Evolutionary conservation across 2,797 vertebrate genomes (phyloP), one percentile per base, ranked within the genome.

Genomic region (Orestias chungarensis): DNA sequence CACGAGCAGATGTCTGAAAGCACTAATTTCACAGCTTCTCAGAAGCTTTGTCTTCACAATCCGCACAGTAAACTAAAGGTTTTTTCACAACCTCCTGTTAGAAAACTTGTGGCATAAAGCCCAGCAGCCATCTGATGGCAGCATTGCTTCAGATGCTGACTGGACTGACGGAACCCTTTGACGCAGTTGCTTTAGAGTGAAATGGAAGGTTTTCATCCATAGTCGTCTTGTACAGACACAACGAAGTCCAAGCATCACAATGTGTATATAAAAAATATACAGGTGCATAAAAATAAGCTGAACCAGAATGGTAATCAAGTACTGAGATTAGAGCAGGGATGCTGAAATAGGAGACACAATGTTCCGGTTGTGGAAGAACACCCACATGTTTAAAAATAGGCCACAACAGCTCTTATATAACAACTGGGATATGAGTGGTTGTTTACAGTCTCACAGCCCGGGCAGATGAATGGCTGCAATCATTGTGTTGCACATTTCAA

Each of bases 381-480:
- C 85, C 83, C 85, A 81, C 74, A 59, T 80, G 71, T 81, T 82
- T 87, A 88, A 89, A 92, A 92, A 93, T 88, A 91, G 86, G 82
- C 78, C 88, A 90, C 81, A 84, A 82, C 80, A 78, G 55, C 66
- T 42, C 82, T 94, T 93, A 93, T 86, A 86, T 94, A 94, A 93
- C 86, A 84, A 86, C 66, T 83, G 80, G 80, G 76, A 84, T 75
- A 64, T 81, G 71, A 73, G 71, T n/a, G 44, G 71, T 86, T 94
- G 91, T 93, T 94, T 88, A 93, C 90, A 89, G 52, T 81, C 46
- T 71, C 72, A 10, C 65, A 62, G 84, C 78, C 70, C 79, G n/a
- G 59, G 74, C 54, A 81, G 73, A 76, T 81, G 50, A 75, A 75
- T 70, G 79, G 54, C 50, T 49, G 61, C 69, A 85, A 23, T 70